These are phyloP conservation scores for Amphilophus citrinellus DNA, from an alignment of 2,113 vertebrate species.

Conservation along the genomic window DNA sequence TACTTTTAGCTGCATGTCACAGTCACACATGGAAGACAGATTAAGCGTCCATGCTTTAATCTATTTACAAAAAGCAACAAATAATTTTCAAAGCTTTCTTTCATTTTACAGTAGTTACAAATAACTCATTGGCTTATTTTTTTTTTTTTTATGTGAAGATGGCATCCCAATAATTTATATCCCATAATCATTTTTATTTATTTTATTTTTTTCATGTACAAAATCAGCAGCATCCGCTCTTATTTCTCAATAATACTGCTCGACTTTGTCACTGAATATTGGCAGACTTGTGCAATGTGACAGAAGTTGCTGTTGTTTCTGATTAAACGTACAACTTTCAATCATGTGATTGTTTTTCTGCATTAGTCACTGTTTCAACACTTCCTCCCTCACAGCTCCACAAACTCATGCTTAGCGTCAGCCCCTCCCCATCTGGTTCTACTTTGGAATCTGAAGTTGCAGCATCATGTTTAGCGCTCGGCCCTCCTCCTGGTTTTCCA, in stretches of 20 bases:
- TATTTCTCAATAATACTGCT: neutral
- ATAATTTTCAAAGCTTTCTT: neutral
- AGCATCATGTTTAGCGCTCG: slow-evolving; percentile 46
- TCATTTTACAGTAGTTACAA: neutral
- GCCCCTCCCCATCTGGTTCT: slow-evolving; percentile 43
- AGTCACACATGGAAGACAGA: neutral
- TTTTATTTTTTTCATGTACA: neutral
- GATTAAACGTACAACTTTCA: neutral
- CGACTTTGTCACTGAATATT: neutral
- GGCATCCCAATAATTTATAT: neutral
- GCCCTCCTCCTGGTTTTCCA: slow-evolving; percentile 41
- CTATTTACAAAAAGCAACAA: too few relatives aligned
- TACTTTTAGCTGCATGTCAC: neutral
- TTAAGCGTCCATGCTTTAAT: too few relatives aligned
- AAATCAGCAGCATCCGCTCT: neutral
- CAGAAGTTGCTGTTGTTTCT: neutral
- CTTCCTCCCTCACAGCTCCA: neutral
- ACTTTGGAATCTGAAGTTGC: slow-evolving; percentile 36
- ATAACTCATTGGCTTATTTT: neutral
- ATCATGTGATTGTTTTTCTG: slow-evolving; percentile 20
- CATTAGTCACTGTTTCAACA: slow-evolving; percentile 48
- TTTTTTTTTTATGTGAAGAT: neutral
- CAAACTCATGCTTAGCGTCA: slow-evolving; percentile 42
- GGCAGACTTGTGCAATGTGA: neutral
- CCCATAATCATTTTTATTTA: too few relatives aligned